Conservation (phyloP, 2,113 vertebrate species). For the Forbesichthys papilliferus region DNA sequence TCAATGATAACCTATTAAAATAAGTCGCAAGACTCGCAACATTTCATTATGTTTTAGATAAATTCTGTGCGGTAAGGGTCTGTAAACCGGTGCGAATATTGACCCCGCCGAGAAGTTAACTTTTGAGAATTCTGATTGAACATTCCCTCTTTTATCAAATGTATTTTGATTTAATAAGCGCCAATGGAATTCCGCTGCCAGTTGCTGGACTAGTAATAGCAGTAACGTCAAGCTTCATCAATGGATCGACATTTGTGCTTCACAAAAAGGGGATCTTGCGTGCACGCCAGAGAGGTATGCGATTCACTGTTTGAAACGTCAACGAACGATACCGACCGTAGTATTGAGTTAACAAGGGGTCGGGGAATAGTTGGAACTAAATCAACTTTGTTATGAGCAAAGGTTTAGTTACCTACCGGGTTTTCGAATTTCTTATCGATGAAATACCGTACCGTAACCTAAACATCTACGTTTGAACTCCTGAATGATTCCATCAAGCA, state of each 20-base stretch:
- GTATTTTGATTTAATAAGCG: not conserved
- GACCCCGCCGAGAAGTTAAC: slow-evolving; percentile 29
- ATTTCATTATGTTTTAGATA: not conserved
- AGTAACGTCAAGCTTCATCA: slow-evolving; percentile 89
- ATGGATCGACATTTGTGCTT: slow-evolving; percentile 93
- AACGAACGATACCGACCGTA: too few relatives aligned
- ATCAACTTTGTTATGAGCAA: too few relatives aligned
- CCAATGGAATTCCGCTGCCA: slow-evolving; percentile 10
- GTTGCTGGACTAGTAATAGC: slow-evolving; percentile 82
- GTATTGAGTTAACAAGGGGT: too few relatives aligned
- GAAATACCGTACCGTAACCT: too few relatives aligned
- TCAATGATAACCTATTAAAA: too few relatives aligned
- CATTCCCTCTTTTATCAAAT: not conserved
- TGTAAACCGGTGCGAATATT: not conserved
- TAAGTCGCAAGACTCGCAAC: too few relatives aligned
- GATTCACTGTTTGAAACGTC: too few relatives aligned
- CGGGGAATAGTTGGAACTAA: too few relatives aligned
- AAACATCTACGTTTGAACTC: too few relatives aligned
- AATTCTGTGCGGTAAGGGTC: not conserved
- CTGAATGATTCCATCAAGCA: too few relatives aligned
- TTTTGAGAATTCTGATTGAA: slow-evolving; percentile 5
- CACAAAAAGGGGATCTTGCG: slow-evolving; percentile 93
- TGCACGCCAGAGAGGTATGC: slow-evolving; percentile 83
- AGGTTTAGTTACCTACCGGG: too few relatives aligned
- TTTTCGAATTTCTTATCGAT: too few relatives aligned